phyloP scores from a whole-genome alignment of 2,888 invertebrate genomes.

The Caenorhabditis angaria region DNA sequence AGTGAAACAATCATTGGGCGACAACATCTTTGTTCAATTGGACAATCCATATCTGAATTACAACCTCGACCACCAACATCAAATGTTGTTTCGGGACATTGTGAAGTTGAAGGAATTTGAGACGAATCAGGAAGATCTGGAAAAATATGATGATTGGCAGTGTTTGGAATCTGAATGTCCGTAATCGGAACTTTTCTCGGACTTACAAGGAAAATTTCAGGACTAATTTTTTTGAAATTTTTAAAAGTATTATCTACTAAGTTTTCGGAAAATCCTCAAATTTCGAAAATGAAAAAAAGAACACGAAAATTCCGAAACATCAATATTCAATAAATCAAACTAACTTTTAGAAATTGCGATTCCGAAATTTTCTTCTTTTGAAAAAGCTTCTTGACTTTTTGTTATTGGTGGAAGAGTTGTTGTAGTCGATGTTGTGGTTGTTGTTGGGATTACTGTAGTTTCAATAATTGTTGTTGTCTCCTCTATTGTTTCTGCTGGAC shows the following conservation, averaged over 20 bases:
- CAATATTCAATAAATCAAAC: no score
- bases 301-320: no score
- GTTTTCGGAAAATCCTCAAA: no score
- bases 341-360: not conserved
- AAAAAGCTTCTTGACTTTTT: not conserved
- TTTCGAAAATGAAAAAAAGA: no score
- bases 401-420: constrained; percentile 9
- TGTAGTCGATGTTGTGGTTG: constrained; percentile 12
- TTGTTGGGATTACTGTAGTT: constrained; percentile 17
- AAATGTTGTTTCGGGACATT: constrained; percentile 52
- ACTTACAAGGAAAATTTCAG: no score
- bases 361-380: constrained; percentile 17
- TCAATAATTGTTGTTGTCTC: constrained; percentile 12
- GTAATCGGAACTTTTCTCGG: no score
- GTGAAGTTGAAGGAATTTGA: constrained; percentile 1
- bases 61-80: constrained; percentile 57
- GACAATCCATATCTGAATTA: constrained; percentile 52
- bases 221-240: no score
- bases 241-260: not conserved
- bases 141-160: no score
- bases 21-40: constrained; percentile 42
- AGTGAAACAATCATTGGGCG: constrained; percentile 51
- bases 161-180: constrained; percentile 15
- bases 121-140: not conserved
- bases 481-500: constrained; percentile 21